Evolutionary conservation across 2,888 invertebrate genomes (phyloP).

Genomic region (Embidobia sp.): DNA sequence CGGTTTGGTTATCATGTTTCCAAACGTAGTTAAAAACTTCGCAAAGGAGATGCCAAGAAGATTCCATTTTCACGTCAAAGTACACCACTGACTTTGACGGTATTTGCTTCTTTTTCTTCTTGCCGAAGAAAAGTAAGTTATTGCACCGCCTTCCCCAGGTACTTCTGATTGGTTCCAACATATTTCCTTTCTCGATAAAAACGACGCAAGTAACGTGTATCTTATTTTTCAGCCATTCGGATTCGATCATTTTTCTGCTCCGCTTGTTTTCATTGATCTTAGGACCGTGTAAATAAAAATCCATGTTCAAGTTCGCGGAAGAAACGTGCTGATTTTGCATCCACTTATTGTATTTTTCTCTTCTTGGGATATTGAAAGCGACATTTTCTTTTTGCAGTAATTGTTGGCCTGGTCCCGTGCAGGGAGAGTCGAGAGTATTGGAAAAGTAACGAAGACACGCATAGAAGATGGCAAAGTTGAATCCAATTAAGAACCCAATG

Average conservation of each 20-base stretch:
- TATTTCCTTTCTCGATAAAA: slow-evolving; percentile 80
- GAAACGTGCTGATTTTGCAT: slow-evolving; percentile 63
- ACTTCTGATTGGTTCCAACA: slow-evolving; percentile 78
- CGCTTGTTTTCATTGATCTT: background rate
- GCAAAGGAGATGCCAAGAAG: slow-evolving; percentile 82
- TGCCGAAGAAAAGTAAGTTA: slow-evolving; percentile 75
- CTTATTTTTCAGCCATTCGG: slow-evolving; percentile 74
- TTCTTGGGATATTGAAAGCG: slow-evolving; percentile 44
- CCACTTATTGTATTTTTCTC: slow-evolving; percentile 72
- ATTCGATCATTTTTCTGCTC: slow-evolving; percentile 70
- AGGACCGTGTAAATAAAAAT: slow-evolving; percentile 69
- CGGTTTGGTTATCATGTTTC: too few species aligned
- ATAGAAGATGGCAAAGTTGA: slow-evolving; percentile 25
- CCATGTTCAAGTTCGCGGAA: slow-evolving; percentile 68
- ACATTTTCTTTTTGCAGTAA: background rate
- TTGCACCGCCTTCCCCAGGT: slow-evolving; percentile 82
- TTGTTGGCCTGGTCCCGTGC: background rate
- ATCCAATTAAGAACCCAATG: slow-evolving; percentile 39
- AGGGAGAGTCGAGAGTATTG: slow-evolving; percentile 13
- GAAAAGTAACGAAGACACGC: slow-evolving; percentile 9
- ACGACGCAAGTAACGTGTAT: slow-evolving; percentile 82
- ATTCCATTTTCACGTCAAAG: slow-evolving; percentile 73
- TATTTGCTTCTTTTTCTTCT: slow-evolving; percentile 11
- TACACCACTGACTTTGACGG: slow-evolving; percentile 70
- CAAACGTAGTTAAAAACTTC: slow-evolving; percentile 79